Base-by-base conservation (phyloP, 2,888 invertebrate genomes). In the Caenorhabditis japonica region DNA sequence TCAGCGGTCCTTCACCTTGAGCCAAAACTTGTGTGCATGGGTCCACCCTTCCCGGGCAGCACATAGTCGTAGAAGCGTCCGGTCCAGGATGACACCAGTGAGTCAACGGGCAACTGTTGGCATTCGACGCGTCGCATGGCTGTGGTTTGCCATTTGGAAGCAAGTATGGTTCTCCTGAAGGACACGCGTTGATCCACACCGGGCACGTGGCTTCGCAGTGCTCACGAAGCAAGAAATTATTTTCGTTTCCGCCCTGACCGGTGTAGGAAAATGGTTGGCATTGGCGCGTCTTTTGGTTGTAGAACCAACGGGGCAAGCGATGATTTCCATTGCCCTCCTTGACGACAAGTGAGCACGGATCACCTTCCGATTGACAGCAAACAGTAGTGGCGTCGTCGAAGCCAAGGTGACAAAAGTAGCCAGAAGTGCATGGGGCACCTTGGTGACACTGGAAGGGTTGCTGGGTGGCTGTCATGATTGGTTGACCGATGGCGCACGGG, bases 371-470 rank as follows among this genome's bases (percentile, higher is more conserved):
- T 15, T 81, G 82, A 38, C 86, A 86, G 64, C 86, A 86, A 4
- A 86, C 78, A 2, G 85, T 84, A 10, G 84, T 83, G 4, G 78
- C 75, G 33, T 82, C 80, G 21, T 83, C 81, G 46, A 71, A 80
- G 19, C 87, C 87, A 34, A 84, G 76, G 58, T 87, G 87, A 53
- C 87, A 87, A 70, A 82, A 87, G 39, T 71, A 76, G 0, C 77
- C 75, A 4, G 55, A 8, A 4, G 69, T 43, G 53, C 84, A 84
- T 2, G 83, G 70, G 2, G 74, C 77, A 15, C 74, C 60, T 36
- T 75, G 77, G 52, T 80, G 78, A 55, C 83, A 83, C 21, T 76
- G 79, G 66, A 75, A 78, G 8, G 84, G 84, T 12, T 70, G 56
- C 39, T 76, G 70, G 12, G 59, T 44, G 19, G 53, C 4, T 3